phyloP scores from a whole-genome alignment of 2,113 vertebrate species.

The Neolamprologus kungweensis region DNA sequence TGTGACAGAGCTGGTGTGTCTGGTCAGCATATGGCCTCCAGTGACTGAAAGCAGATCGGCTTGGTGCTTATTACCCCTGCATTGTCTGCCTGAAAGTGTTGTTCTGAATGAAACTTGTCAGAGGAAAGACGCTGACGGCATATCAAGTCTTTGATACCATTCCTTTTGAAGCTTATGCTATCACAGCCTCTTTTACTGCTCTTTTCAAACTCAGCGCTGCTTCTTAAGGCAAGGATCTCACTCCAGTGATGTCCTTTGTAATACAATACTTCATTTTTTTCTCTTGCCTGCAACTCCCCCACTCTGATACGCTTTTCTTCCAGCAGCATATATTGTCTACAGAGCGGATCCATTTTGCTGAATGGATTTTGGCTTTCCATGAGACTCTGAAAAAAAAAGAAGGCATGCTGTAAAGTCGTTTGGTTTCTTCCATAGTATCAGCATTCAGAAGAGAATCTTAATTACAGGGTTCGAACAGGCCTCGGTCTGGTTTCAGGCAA shows the following conservation, averaged over 20 bases:
- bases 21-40: conserved; percentile 62
- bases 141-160: background rate
- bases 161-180: background rate
- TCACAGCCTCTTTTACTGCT: background rate
- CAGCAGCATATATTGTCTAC: conserved; percentile 22
- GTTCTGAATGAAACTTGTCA: background rate
- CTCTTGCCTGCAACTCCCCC: conserved; percentile 11
- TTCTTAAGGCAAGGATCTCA: conserved; percentile 4
- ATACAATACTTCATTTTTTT: conserved; percentile 35
- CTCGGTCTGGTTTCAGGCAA: conserved; percentile 66
- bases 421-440: conserved; percentile 72
- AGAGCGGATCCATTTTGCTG: conserved; percentile 52
- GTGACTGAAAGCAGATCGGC: conserved; percentile 11
- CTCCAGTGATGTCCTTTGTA: conserved; percentile 26
- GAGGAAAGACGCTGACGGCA: background rate
- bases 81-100: conserved; percentile 11
- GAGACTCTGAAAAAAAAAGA: conserved; percentile 53
- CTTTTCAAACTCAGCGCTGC: conserved; percentile 2
- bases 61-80: conserved; percentile 25
- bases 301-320: conserved; percentile 36
- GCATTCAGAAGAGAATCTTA: conserved; percentile 70
- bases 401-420: conserved; percentile 68
- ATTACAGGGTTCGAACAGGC: conserved; percentile 68
- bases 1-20: conserved; percentile 50
- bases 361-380: conserved; percentile 60